Base-by-base conservation (phyloP, 1,140 invertebrate genomes). In the Diabrotica virgifera region DNA sequence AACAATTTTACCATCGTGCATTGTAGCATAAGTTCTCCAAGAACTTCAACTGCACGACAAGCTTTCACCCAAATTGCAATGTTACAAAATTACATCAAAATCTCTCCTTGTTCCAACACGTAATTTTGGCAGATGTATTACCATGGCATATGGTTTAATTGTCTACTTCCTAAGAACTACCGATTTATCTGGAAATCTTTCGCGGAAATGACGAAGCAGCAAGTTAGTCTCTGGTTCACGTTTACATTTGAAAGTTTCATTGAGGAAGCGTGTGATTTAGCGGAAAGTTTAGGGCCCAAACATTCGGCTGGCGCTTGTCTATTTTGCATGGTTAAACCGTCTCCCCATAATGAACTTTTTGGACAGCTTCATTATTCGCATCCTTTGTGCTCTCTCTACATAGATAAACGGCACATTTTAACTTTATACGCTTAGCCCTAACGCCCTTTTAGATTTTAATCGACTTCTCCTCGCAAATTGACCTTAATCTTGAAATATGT, bases 371-470 rank as follows among this genome's bases (percentile, higher is more conserved):
- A 46, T 46, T 46, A 46, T 46, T 46, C 8, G 8, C 8, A 46
- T n/a, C 40, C 40, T 46, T 46, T 46, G 40, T 46, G 40, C n/a
- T 46, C 40, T 46, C 40, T 46, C 40, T 46, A 46, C 40, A 46
- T 46, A 46, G 40, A 46, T 46, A 46, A 46, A 46, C 40, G 40
- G n/a, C 40, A n/a, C 40, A n/a, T 46, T 46, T 46, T 46, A 46
- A 46, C 40, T 10, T 46, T 46, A 46, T n/a, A 46, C 40, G 40
- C n/a, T 46, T n/a, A n/a, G 8, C 40, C 5, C n/a, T 6, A 5
- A 46, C 40, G 40, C 40, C 40, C 40, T 46, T 46, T 46, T 46
- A 46, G 40, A 46, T 46, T 8, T 46, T 46, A 46, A 46, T 46
- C 40, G 40, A 46, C 40, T 46, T 46, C n/a, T 46, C 40, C 2